phyloP scores from a whole-genome alignment of 2,888 invertebrate species.

The Chaitophorus viminalis region DNA sequence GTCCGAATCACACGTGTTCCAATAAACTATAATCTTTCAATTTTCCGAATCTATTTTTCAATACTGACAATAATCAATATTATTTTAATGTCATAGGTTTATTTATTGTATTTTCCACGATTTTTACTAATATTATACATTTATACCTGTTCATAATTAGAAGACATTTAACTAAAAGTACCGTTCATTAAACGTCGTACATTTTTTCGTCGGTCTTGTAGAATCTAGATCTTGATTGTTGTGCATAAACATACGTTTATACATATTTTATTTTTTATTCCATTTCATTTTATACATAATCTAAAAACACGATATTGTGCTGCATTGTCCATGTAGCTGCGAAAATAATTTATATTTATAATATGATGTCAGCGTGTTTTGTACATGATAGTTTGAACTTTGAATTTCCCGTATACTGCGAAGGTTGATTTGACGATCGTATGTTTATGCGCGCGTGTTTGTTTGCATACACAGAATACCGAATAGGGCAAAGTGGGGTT shows the following conservation, averaged over 20 bases:
- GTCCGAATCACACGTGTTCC: background rate
- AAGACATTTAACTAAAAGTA: background rate
- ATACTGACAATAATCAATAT: no score
- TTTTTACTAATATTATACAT: background rate
- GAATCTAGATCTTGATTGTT: background rate
- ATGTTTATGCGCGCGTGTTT: no score
- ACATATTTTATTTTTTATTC: no score
- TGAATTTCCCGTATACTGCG: constrained; percentile 24
- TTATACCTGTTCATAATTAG: background rate
- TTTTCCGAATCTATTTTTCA: background rate
- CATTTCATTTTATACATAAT: background rate
- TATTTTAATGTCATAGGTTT: no score
- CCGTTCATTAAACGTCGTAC: constrained; percentile 13
- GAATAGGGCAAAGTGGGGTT: background rate
- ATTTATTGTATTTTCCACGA: background rate
- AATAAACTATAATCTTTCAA: background rate
- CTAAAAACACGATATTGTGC: constrained; percentile 2
- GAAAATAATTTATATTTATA: background rate
- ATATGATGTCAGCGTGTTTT: constrained; percentile 6
- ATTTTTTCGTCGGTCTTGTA: background rate
- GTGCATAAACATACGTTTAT: background rate
- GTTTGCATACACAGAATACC: no score
- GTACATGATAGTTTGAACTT: constrained; percentile 22
- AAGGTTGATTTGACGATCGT: constrained; percentile 25
- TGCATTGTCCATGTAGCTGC: no score